Base-by-base conservation (phyloP, 2,113 vertebrate genomes). In the Bubo blakistoni region DNA sequence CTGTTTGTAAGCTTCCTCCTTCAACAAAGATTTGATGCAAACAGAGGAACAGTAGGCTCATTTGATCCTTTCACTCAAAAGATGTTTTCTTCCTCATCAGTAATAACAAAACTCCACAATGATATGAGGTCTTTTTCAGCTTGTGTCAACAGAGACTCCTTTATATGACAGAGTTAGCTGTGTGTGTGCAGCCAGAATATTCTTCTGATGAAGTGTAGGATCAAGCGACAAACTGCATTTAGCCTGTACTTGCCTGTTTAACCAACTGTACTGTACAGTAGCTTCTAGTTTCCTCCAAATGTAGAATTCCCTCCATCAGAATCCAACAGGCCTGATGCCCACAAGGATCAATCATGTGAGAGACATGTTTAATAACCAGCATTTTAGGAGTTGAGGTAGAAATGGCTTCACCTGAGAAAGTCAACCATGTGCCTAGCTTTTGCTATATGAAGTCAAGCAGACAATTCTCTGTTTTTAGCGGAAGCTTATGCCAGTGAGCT, bases 171-270 rank as follows among this genome's bases (percentile, higher is more conserved):
- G 18, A 65, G 36, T 67, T 86, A 57, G 65, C 26, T 74, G 4
- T 63, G 26, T 32, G 18, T 81, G 25, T 30, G 34, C 29, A 80
- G 62, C 25, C 57, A 87, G 72, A 61, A 80, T 73, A 80, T 63
- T 87, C 36, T 58, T 69, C 73, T 61, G 77, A 71, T 51, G 46
- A 87, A 91, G 34, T n/a, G 25, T 52, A 73, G 58, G 70, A 54
- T 81, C 86, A 73, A 89, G 70, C n/a, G 42, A 86, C 47, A 62
- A 87, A 65, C 52, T 72, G 18, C 32, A 22, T 82, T 93, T 80
- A 81, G 86, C 40, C 24, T 1, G 0, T 62, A 47, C 11, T 76
- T 38, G 11, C 19, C 7, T 84, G 55, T 84, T 92, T 74, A 79
- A 65, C 77, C 25, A 85, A 46, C 44, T 46, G 44, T 46, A 46